Conservation (phyloP, 1,140 invertebrate genomes). For the Camponotus pennsylvanicus region DNA sequence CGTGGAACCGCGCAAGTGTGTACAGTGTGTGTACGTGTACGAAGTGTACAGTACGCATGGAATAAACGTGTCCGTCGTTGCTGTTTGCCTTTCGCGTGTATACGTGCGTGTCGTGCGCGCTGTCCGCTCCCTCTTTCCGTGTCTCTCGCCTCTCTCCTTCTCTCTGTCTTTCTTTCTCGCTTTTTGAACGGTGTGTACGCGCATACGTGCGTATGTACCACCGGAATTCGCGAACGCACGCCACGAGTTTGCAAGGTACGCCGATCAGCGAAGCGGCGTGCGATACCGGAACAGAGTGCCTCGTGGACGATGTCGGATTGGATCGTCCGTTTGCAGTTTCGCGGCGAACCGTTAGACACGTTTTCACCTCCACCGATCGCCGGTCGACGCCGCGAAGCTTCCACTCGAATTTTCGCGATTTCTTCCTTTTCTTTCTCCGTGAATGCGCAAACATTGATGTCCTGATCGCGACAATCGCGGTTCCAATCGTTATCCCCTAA, state of each 20-base stretch:
- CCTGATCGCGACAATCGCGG: background rate
- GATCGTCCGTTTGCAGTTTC: background rate
- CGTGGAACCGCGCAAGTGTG: background rate
- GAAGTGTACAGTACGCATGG: conserved; percentile 2
- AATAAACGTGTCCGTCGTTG: conserved; percentile 15
- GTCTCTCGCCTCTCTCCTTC: background rate
- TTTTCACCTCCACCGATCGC: background rate
- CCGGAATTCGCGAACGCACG: conserved; percentile 61
- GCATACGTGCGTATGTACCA: conserved; percentile 37
- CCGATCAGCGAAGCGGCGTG: conserved; percentile 15
- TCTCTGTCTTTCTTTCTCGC: conserved; percentile 4
- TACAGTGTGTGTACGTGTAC: background rate
- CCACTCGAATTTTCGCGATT: no score
- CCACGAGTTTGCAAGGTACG: conserved; percentile 32
- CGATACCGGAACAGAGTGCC: background rate
- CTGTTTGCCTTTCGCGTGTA: conserved; percentile 29
- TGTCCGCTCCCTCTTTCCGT: background rate
- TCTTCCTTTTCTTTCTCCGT: background rate
- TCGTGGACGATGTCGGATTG: background rate
- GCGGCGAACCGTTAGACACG: background rate
- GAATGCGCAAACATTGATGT: conserved; percentile 26
- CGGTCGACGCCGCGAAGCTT: background rate
- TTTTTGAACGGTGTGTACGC: conserved; percentile 19
- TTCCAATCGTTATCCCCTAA: background rate
- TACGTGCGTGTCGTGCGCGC: conserved; percentile 5